Evolutionary conservation across 2,888 invertebrate species (phyloP).

Genomic region (Hypercompe scribonia): DNA sequence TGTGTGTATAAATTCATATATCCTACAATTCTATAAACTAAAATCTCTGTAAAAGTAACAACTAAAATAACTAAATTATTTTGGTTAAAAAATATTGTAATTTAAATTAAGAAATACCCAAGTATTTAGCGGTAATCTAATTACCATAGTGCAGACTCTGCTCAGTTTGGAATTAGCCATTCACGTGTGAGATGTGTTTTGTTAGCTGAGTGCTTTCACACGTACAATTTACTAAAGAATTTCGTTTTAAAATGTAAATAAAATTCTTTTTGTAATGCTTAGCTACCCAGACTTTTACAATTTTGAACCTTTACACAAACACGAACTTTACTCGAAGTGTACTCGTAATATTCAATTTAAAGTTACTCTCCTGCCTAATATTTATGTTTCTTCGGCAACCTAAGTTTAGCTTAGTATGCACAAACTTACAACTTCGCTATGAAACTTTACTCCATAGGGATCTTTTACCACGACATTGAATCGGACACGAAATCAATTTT

Average conservation of each 20-base stretch:
- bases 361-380: slow-evolving; percentile 10
- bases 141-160: too few relatives aligned
- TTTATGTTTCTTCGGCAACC: slow-evolving; percentile 4
- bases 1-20: too few relatives aligned
- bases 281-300: background rate
- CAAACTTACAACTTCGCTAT: slow-evolving; percentile 9
- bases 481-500: background rate
- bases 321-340: background rate
- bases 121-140: too few relatives aligned
- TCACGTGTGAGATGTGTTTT: background rate
- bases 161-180: too few relatives aligned
- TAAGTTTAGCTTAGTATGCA: slow-evolving; percentile 10
- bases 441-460: slow-evolving; percentile 2
- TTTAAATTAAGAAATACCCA: too few relatives aligned
- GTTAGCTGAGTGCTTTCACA: background rate
- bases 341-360: background rate
- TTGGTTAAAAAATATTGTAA: too few relatives aligned
- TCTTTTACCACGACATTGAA: background rate
- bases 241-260: background rate
- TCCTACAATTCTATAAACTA: too few relatives aligned
- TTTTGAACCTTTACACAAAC: background rate
- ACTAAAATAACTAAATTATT: too few relatives aligned
- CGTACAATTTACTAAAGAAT: background rate
- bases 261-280: background rate
- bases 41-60: too few relatives aligned